Evolutionary conservation across 2,888 invertebrate species (phyloP).

Genomic region (Lycophotia porphyrea): DNA sequence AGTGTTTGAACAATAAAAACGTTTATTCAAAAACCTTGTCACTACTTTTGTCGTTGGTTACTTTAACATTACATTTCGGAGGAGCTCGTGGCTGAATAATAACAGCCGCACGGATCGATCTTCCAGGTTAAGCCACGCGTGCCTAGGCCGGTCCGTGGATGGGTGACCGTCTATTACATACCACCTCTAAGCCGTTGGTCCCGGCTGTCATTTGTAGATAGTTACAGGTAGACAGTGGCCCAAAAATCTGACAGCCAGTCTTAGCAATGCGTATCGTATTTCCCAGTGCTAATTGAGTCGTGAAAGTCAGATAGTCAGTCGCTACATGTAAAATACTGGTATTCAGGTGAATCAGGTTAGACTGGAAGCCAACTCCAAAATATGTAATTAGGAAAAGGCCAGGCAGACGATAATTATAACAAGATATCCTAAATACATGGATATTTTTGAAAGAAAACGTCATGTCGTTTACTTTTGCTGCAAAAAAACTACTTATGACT

Average conservation of each 20-base stretch:
- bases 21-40: conserved; percentile 7
- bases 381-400: neutral
- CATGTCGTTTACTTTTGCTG: neutral
- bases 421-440: neutral
- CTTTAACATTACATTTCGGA: neutral
- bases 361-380: neutral
- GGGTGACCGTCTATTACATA: neutral
- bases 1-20: neutral
- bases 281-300: neutral
- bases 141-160: neutral
- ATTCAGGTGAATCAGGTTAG: neutral
- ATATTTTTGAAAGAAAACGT: neutral
- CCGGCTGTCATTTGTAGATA: neutral
- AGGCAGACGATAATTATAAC: neutral
- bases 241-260: neutral
- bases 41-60: neutral
- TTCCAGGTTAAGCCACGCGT: neutral
- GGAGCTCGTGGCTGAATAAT: neutral
- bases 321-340: neutral
- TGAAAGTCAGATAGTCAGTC: neutral
- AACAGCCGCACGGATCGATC: neutral
- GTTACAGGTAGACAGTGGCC: neutral
- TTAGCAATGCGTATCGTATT: neutral
- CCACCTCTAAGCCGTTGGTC: neutral
- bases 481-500: neutral